These are phyloP conservation scores for Drosophila arawakana DNA, from an alignment of 1,140 invertebrate genomes.

Conservation along the genomic window DNA sequence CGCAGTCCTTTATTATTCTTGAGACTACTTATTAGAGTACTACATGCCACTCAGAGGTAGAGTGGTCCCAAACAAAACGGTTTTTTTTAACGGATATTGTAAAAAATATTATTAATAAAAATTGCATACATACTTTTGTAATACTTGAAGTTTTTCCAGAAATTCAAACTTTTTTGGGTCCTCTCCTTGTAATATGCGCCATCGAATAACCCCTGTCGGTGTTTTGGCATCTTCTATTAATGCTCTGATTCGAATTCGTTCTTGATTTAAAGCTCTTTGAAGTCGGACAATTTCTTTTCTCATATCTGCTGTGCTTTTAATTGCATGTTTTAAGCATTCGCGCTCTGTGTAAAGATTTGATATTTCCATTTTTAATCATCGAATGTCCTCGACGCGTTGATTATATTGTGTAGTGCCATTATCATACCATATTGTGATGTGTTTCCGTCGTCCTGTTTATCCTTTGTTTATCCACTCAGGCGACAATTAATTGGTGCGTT, in stretches of 20 bases:
- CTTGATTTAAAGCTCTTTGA: slow-evolving; percentile 89
- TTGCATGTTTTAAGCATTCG: slow-evolving; percentile 86
- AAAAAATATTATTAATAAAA: too few species aligned
- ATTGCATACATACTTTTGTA: slow-evolving; percentile 86
- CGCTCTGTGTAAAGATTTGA: slow-evolving; percentile 88
- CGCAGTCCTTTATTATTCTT: too few species aligned
- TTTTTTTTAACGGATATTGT: too few species aligned
- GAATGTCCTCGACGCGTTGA: slow-evolving; percentile 90
- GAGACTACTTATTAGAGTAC: too few species aligned
- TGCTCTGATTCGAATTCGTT: slow-evolving; percentile 89
- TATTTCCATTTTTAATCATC: slow-evolving; percentile 90
- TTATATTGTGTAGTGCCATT: slow-evolving; percentile 89
- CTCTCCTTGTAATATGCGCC: slow-evolving; percentile 89
- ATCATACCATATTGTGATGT: too few species aligned
- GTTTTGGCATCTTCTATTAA: slow-evolving; percentile 92
- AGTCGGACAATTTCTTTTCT: slow-evolving; percentile 90
- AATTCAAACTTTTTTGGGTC: slow-evolving; percentile 89
- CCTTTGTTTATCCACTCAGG: too few species aligned
- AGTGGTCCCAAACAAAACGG: too few species aligned
- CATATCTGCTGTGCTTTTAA: slow-evolving; percentile 87
- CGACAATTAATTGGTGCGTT: too few species aligned
- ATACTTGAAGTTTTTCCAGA: slow-evolving; percentile 88
- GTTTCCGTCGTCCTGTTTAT: too few species aligned
- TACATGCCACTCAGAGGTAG: too few species aligned
- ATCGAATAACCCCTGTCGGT: slow-evolving; percentile 92